phyloP scores from a whole-genome alignment of 2,113 vertebrate species.

The Rhynchomys soricoides region DNA sequence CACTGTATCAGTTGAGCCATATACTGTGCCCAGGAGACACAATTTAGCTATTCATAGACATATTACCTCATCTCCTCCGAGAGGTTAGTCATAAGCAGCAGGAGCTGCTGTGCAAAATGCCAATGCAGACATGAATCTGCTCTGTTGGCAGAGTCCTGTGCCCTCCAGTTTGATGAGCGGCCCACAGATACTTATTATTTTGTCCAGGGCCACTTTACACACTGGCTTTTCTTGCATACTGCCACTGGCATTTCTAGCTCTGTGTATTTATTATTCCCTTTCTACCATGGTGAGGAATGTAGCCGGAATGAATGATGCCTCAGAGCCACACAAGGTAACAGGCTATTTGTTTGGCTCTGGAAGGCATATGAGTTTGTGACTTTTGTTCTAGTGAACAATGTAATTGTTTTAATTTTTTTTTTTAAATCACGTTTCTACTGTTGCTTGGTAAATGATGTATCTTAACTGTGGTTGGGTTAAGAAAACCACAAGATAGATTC shows the following conservation, averaged over 20 bases:
- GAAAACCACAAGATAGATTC: constrained; percentile 1
- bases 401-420: constrained; percentile 34
- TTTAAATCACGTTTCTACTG: background rate
- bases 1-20: background rate
- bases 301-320: background rate
- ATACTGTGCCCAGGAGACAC: background rate
- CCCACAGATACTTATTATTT: background rate
- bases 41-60: background rate
- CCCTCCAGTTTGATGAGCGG: background rate
- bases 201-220: background rate
- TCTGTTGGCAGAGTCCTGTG: background rate
- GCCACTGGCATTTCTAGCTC: background rate
- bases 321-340: background rate
- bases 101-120: background rate
- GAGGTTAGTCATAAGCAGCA: background rate
- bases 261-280: background rate
- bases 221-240: background rate
- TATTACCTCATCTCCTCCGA: background rate
- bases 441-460: background rate
- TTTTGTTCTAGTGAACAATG: constrained; percentile 13
- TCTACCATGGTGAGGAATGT: background rate
- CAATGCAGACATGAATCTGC: background rate
- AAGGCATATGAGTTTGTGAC: background rate
- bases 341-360: background rate
- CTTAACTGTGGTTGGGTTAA: background rate